These are phyloP conservation scores for Tiliacea citrago DNA, from an alignment of 2,888 invertebrate species.

Conservation along the genomic window DNA sequence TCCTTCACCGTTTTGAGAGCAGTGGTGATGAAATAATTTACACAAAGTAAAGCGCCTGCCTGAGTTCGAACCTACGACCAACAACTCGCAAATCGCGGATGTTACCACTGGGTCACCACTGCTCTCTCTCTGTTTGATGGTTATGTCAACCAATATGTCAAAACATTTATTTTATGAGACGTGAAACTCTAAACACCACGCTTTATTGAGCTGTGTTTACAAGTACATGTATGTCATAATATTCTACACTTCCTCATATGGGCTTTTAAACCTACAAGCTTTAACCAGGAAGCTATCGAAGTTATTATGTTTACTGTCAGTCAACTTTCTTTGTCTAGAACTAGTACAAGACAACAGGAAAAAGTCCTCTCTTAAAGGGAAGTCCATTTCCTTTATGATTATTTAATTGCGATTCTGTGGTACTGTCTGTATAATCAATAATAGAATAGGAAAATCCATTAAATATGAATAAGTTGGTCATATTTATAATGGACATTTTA, in stretches of 20 bases:
- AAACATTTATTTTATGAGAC: conserved; percentile 23
- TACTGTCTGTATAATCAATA: background rate
- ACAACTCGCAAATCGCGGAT: too few species aligned
- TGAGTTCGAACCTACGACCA: too few species aligned
- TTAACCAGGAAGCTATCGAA: conserved; percentile 20
- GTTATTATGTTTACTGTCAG: conserved; percentile 20
- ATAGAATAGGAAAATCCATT: background rate
- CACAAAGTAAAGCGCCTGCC: too few species aligned
- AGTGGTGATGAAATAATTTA: too few species aligned
- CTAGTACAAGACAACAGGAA: conserved; percentile 1
- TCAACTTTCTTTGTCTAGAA: conserved; percentile 32
- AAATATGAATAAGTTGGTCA: background rate
- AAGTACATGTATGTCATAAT: conserved; percentile 7
- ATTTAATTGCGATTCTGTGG: conserved; percentile 22
- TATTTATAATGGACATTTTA: background rate
- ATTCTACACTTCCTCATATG: conserved; percentile 24
- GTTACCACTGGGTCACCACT: too few species aligned
- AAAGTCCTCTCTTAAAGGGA: conserved; percentile 26
- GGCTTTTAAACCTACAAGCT: conserved; percentile 4
- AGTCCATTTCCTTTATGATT: conserved; percentile 29
- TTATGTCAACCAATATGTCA: background rate
- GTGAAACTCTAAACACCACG: conserved; percentile 20
- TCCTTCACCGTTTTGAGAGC: too few species aligned
- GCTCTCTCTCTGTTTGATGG: too few species aligned
- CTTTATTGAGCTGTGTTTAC: background rate